These are phyloP conservation scores for Pimephales promelas DNA, from an alignment of 2,113 vertebrate species.

Conservation along the genomic window DNA sequence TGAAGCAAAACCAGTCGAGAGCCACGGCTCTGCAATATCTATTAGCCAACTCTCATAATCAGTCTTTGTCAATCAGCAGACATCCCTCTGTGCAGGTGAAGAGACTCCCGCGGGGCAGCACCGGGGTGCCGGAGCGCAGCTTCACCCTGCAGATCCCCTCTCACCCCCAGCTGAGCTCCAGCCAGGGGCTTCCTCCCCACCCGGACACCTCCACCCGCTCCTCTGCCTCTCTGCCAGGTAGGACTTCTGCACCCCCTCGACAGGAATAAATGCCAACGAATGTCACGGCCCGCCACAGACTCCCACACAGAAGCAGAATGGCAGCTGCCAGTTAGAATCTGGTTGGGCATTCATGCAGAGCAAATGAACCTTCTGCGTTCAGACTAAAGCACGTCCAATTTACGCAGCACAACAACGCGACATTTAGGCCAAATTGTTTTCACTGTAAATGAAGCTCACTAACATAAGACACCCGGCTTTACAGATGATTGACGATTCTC, in stretches of 20 bases:
- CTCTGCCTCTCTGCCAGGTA: slow-evolving; percentile 71
- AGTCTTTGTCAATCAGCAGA: slow-evolving; percentile 33
- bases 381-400: background rate
- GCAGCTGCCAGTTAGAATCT: slow-evolving; percentile 61
- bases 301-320: slow-evolving; percentile 62
- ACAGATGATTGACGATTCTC: slow-evolving; percentile 22
- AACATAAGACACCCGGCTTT: slow-evolving; percentile 27
- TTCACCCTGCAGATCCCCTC: slow-evolving; percentile 57
- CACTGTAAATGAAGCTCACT: slow-evolving; percentile 34
- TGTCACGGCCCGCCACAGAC: slow-evolving; percentile 57
- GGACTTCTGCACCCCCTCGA: slow-evolving; percentile 52
- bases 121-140: slow-evolving; percentile 56
- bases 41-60: slow-evolving; percentile 21
- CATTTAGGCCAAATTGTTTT: slow-evolving; percentile 24
- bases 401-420: background rate
- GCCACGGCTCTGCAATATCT: background rate
- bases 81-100: slow-evolving; percentile 76
- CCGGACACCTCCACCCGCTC: slow-evolving; percentile 59
- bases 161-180: slow-evolving; percentile 58
- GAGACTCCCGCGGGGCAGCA: slow-evolving; percentile 72
- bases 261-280: slow-evolving; percentile 72
- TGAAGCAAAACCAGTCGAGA: background rate
- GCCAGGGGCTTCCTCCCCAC: slow-evolving; percentile 60
- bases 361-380: slow-evolving; percentile 58
- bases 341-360: slow-evolving; percentile 58